Percentiles rank a stretch among this genome's conserved stretches.
These are phyloP conservation scores for Hemaris fuciformis DNA, from an alignment of 2,888 invertebrate species.

Conservation along the genomic window DNA sequence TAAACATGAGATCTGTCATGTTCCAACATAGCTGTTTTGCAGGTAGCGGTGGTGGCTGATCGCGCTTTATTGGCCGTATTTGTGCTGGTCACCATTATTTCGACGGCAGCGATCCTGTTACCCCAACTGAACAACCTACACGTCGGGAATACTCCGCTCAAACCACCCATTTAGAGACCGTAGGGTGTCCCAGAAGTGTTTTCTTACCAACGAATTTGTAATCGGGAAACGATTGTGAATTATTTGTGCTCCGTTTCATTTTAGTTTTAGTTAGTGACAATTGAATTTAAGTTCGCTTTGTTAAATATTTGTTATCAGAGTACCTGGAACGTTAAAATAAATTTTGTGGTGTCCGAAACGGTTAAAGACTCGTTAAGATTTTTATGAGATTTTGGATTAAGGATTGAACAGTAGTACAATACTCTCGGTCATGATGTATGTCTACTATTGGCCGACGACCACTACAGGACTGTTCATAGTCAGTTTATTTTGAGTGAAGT, in stretches of 20 bases:
- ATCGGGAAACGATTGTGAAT: not conserved
- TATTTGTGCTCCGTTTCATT: not conserved
- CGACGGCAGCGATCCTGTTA: slow-evolving; percentile 89
- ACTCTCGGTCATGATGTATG: too few species aligned
- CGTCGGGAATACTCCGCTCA: slow-evolving; percentile 73
- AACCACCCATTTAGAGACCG: slow-evolving; percentile 63
- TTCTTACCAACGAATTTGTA: slow-evolving; percentile 41
- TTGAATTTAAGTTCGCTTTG: too few species aligned
- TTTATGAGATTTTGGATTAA: too few species aligned
- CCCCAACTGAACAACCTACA: slow-evolving; percentile 82
- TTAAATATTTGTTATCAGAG: too few species aligned
- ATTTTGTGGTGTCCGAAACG: too few species aligned
- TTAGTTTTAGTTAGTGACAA: not conserved
- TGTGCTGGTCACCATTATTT: slow-evolving; percentile 87
- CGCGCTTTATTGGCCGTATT: slow-evolving; percentile 88
- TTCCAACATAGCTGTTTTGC: slow-evolving; percentile 18
- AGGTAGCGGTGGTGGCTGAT: slow-evolving; percentile 91
- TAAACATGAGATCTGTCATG: too few species aligned
- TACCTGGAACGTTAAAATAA: too few species aligned
- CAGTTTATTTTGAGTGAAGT: too few species aligned
- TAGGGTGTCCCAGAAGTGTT: slow-evolving; percentile 2
- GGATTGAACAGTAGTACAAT: too few species aligned
- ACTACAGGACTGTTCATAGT: too few species aligned
- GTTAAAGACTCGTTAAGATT: too few species aligned
- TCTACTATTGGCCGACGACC: too few species aligned